Percentiles rank a stretch among this genome's conserved stretches.
Evolutionary conservation across 2,113 vertebrate species (phyloP).

Genomic region (Phyllopteryx taeniolatus): DNA sequence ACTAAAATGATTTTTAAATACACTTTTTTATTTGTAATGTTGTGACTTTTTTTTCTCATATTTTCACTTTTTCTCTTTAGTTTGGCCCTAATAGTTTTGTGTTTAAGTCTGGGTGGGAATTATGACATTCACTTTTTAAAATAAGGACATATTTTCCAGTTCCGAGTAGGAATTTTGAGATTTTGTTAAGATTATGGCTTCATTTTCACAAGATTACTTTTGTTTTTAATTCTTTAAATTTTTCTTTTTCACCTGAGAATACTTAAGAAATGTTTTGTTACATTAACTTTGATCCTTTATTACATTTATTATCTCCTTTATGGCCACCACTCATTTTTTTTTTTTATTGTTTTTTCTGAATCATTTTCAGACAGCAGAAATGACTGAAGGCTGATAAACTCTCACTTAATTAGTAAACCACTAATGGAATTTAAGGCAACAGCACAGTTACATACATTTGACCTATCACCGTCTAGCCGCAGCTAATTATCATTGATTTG

Average conservation of each 20-base stretch:
- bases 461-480: slow-evolving; percentile 66
- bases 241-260: too few relatives aligned
- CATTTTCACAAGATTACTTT: too few relatives aligned
- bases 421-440: slow-evolving; percentile 62
- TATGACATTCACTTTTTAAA: too few relatives aligned
- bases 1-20: too few relatives aligned
- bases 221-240: too few relatives aligned
- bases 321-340: background rate
- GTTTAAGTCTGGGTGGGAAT: too few relatives aligned
- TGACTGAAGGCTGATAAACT: slow-evolving; percentile 27
- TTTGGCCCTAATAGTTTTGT: too few relatives aligned
- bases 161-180: too few relatives aligned
- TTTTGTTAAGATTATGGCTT: background rate
- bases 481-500: slow-evolving; percentile 87
- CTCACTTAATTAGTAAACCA: slow-evolving; percentile 62
- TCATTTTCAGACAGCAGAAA: slow-evolving; percentile 21
- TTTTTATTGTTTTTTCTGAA: background rate
- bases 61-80: too few relatives aligned
- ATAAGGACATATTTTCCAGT: too few relatives aligned
- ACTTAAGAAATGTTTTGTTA: background rate
- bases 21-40: too few relatives aligned
- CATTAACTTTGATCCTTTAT: background rate
- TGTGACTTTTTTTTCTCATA: too few relatives aligned
- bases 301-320: background rate
- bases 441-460: slow-evolving; percentile 53